Conservation (phyloP, 1,140 invertebrate species). For the Drosophila setifemur region DNA sequence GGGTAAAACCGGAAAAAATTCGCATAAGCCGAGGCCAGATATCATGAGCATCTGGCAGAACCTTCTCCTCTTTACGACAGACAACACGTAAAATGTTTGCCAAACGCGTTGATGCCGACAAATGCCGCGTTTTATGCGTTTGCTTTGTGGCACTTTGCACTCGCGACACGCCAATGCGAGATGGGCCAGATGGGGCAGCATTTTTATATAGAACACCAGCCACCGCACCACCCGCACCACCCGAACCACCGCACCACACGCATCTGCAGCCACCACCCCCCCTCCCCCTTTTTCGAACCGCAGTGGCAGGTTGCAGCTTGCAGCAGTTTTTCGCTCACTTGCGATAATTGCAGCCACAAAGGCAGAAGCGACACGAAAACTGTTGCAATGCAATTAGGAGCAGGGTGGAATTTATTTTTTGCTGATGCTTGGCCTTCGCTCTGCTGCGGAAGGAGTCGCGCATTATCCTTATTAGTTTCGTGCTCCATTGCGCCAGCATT, state of each 20-base stretch:
- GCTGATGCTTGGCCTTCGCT: conserved; percentile 13
- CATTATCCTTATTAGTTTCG: conserved; percentile 67
- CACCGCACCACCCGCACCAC: neutral
- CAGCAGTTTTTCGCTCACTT: conserved; percentile 40
- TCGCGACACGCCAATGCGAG: neutral
- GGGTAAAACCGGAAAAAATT: neutral
- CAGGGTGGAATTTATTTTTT: conserved; percentile 16
- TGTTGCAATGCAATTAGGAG: conserved; percentile 72
- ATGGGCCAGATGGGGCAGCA: conserved; percentile 35
- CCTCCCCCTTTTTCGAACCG: neutral
- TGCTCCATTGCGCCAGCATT: conserved; percentile 49
- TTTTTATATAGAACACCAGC: conserved; percentile 35
- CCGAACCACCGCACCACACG: neutral
- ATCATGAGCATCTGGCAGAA: conserved; percentile 14
- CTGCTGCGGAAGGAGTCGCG: conserved; percentile 9
- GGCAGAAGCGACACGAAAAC: conserved; percentile 47
- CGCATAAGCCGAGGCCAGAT: conserved; percentile 20
- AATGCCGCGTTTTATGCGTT: conserved; percentile 42
- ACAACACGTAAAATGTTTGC: conserved; percentile 18
- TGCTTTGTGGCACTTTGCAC: conserved; percentile 41
- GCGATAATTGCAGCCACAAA: conserved; percentile 51
- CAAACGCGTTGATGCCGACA: conserved; percentile 8
- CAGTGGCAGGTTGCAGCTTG: conserved; percentile 1
- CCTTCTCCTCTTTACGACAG: neutral
- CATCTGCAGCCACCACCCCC: neutral